Base-by-base conservation (phyloP, 2,888 invertebrate genomes). In the Cancer borealis region DNA sequence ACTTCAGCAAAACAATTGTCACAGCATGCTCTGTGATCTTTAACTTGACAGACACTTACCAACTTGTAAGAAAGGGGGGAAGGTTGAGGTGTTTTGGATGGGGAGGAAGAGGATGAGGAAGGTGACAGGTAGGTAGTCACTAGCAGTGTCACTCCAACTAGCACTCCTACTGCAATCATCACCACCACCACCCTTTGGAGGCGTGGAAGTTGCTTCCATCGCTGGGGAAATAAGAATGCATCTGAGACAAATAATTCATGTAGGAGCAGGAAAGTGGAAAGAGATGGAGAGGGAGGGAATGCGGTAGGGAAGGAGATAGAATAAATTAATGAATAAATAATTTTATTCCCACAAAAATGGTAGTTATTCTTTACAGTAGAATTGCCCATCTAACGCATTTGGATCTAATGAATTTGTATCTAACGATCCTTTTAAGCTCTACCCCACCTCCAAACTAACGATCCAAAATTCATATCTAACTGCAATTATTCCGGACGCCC, bases 181-280 rank as follows among this genome's bases (percentile, higher is more conserved):
- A 98, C 98, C 92, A 98, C 97, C 96, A 98, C 97, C 96, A 98
- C 98, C 96, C 98, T 97, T 96, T 98, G 98, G 96, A 98, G 97
- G 96, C 98, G 97, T 30, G 98, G 98, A 94, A 98, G 97, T 96
- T 98, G 98, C 96, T 98, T 98, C 98, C 98, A 98, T 97, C 97
- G 97, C 98, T 98, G 97, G 93, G 93, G 90, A 21, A 79, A 26
- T 45, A 92, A 73, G 26, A 3, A 60, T 26, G 26, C 1, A 12
- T 12, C 17, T 30, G 17, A 84, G 39, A 79, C 49, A 49, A 12
- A 39, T 10, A 26, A 73, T 91, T 66, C 73, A 21, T 91, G 10
- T 12, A 26, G 10, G 21, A 90, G 39, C 10, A 39, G 54, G 12
- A 54, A 54, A 14, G 54, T 14, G 14, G 54, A 54, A 54, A 54